Base-by-base conservation (phyloP, 2,888 invertebrate species). In the Xestia xanthographa region DNA sequence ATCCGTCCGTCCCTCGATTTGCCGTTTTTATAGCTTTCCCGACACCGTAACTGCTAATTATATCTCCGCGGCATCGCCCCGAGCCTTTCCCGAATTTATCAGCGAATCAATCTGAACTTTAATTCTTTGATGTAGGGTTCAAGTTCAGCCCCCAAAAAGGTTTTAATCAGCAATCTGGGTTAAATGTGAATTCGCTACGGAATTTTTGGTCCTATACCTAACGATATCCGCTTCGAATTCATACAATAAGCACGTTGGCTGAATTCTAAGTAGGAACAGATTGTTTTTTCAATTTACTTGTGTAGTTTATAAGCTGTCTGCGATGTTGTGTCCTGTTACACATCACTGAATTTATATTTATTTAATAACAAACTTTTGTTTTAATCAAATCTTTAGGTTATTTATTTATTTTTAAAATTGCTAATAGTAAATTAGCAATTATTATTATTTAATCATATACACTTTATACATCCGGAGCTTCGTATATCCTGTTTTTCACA, bases 31-130 rank as follows among this genome's bases (percentile, higher is more conserved):
- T 94, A 89, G 92, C 93, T 92, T 93, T 93, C 90, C 93, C 90
- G 93, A 94, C 95, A 95, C 94, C 93, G 91, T 92, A 94, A 93
- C 94, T 92, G 92, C 92, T 94, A 94, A 95, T 95, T 94, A 94
- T 94, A 92, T 92, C 85, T 89, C 90, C 89, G 89, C 90, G 91
- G 92, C 90, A 92, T 91, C 89, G 93, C 93, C 93, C 90, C 87
- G 87, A 92, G 93, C 91, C 88, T 88, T 90, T 90, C 85, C 88
- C 74, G 88, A 89, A 87, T 83, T 84, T 86, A 84, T 73, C 62
- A 43, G 50, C 60, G 67, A 84, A 83, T 77, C 77, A 90, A 88
- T 86, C 87, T 83, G 79, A 66, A 90, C 91, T 87, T 85, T 91
- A 79, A 75, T 75, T n/a, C 76, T 69, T 75, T 53, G 77, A 48